Conservation (phyloP, 1,140 invertebrate genomes). For the Ceratina calcarata region DNA sequence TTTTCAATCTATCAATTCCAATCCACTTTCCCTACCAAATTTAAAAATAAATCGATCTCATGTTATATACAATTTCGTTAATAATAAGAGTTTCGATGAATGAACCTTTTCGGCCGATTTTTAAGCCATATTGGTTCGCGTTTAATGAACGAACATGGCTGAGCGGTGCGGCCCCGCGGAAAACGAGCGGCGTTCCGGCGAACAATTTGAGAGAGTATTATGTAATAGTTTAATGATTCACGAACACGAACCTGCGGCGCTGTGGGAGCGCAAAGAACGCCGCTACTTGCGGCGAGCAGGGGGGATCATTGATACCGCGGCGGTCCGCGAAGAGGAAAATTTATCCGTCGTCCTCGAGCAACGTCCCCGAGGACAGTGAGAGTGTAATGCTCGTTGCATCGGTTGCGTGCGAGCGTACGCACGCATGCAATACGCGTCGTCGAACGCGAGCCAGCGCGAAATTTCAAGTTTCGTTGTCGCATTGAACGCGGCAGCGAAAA, state of each 20-base stretch:
- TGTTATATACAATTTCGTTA: no score
- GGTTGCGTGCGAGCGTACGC: conserved; percentile 1
- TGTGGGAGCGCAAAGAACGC: conserved; percentile 32
- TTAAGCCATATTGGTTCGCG: no score
- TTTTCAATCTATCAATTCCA: no score
- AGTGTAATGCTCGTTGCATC: conserved; percentile 10
- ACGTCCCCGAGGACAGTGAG: conserved; percentile 52
- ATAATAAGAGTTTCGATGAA: no score
- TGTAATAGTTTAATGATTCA: conserved; percentile 44
- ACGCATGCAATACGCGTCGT: conserved; percentile 10
- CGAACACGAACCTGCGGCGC: conserved; percentile 20
- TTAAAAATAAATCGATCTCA: no score
- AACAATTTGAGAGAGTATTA: conserved; percentile 17
- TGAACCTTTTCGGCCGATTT: no score
- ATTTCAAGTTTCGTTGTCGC: conserved; percentile 9
- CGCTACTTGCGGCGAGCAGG: conserved; percentile 13
- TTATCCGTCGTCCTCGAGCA: conserved; percentile 50
- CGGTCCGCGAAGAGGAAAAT: conserved; percentile 44
- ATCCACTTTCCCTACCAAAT: no score
- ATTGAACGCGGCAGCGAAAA: no score
- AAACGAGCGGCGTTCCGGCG: conserved; percentile 4
- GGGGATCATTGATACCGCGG: conserved; percentile 42
- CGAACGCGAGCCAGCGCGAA: conserved; percentile 4
- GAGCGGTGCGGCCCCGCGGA: neutral
- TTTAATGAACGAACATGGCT: neutral